phyloP scores from a whole-genome alignment of 2,797 vertebrate species.

The Notamacropus eugenii region DNA sequence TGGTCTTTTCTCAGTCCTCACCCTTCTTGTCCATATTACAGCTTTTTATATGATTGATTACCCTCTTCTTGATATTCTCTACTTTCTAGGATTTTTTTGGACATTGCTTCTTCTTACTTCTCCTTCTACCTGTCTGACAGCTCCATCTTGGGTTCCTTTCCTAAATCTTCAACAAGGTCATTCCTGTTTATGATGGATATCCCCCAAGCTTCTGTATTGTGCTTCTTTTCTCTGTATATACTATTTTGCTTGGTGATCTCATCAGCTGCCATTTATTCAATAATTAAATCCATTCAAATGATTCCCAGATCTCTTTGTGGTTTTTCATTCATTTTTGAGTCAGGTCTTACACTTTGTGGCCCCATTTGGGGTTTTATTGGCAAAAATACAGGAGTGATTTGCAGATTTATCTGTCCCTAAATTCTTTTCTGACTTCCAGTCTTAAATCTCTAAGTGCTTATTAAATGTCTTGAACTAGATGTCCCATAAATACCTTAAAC shows the following conservation, averaged over 20 bases:
- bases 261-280: background rate
- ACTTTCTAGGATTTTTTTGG: background rate
- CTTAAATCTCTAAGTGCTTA: background rate
- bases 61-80: background rate
- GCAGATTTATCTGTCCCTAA: background rate
- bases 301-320: background rate
- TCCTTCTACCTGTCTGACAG: background rate
- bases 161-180: background rate
- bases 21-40: background rate
- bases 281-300: background rate
- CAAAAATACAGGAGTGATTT: too few relatives aligned
- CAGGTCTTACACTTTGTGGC: too few relatives aligned
- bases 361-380: too few relatives aligned
- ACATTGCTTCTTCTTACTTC: background rate
- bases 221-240: background rate
- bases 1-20: background rate
- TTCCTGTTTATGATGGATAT: background rate
- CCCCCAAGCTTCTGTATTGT: background rate
- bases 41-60: background rate
- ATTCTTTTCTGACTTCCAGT: background rate
- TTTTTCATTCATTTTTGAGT: background rate
- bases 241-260: background rate
- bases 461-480: background rate
- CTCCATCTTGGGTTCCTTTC: background rate
- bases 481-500: background rate